phyloP scores from a whole-genome alignment of 1,140 invertebrate species.

The Zaprionus taronus region DNA sequence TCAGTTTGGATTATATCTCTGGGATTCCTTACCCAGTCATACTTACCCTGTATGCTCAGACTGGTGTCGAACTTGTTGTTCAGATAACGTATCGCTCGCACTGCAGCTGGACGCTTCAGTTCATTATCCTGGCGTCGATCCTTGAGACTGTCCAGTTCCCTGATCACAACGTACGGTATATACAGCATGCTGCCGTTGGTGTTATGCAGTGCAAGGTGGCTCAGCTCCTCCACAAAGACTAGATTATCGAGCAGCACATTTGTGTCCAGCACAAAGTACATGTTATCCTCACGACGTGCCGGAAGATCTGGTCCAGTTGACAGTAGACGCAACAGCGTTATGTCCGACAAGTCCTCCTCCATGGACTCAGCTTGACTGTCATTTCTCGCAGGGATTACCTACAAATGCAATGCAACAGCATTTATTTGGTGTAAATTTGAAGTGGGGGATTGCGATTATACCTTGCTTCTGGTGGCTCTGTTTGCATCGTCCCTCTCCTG shows the following conservation, averaged over 20 bases:
- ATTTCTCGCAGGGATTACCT: background rate
- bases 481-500: background rate
- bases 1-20: background rate
- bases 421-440: too few relatives aligned
- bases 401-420: background rate
- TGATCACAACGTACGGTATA: constrained; percentile 63
- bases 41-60: constrained; percentile 64
- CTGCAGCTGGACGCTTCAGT: constrained; percentile 36
- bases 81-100: constrained; percentile 72
- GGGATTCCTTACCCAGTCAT: background rate
- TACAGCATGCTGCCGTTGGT: constrained; percentile 55
- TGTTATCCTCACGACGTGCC: constrained; percentile 21
- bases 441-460: background rate
- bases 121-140: constrained; percentile 11
- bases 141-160: constrained; percentile 77
- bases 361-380: background rate
- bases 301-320: constrained; percentile 11
- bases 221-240: constrained; percentile 57
- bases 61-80: constrained; percentile 68
- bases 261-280: constrained; percentile 68
- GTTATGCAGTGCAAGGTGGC: constrained; percentile 41
- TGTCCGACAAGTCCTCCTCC: background rate
- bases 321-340: background rate
- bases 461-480: background rate
- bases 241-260: constrained; percentile 61